Evolutionary conservation across 1,140 invertebrate genomes (phyloP).

Genomic region (Leptestheria dahalacensis): DNA sequence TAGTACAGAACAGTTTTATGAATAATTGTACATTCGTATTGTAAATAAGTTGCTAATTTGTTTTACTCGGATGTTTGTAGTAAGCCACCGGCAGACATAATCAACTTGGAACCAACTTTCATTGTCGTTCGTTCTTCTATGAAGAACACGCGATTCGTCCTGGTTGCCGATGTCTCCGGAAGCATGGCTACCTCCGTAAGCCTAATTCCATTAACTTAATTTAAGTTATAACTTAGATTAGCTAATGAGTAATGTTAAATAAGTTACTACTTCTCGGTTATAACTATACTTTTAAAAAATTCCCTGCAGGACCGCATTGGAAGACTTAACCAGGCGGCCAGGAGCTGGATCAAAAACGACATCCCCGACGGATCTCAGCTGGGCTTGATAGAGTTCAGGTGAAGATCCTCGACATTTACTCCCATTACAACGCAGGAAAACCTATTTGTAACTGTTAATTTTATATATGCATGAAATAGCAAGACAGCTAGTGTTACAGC

Average conservation of each 20-base stretch:
- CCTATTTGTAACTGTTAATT: background rate
- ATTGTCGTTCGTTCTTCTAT: background rate
- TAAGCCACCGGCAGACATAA: slow-evolving; percentile 1
- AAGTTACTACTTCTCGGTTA: background rate
- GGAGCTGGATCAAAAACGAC: slow-evolving; percentile 16
- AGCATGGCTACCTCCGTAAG: slow-evolving; percentile 19
- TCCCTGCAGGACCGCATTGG: slow-evolving; percentile 15
- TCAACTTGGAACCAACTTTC: background rate
- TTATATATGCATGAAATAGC: background rate
- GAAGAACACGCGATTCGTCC: slow-evolving; percentile 13
- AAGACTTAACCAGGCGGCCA: slow-evolving; percentile 16
- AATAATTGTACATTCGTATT: no score
- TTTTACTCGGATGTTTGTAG: background rate
- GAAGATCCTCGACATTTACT: background rate
- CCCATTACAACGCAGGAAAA: background rate
- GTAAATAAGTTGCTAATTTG: no score
- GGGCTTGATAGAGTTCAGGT: slow-evolving; percentile 19
- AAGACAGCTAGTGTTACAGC: background rate
- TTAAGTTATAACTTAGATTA: background rate
- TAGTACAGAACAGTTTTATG: no score
- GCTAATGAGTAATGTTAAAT: background rate
- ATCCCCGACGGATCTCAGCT: slow-evolving; percentile 17
- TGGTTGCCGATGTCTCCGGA: slow-evolving; percentile 20
- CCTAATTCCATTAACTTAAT: background rate
- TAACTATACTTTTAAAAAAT: background rate